Base-by-base conservation (phyloP, 2,113 vertebrate genomes). In the Tenebrosternarchus preto region DNA sequence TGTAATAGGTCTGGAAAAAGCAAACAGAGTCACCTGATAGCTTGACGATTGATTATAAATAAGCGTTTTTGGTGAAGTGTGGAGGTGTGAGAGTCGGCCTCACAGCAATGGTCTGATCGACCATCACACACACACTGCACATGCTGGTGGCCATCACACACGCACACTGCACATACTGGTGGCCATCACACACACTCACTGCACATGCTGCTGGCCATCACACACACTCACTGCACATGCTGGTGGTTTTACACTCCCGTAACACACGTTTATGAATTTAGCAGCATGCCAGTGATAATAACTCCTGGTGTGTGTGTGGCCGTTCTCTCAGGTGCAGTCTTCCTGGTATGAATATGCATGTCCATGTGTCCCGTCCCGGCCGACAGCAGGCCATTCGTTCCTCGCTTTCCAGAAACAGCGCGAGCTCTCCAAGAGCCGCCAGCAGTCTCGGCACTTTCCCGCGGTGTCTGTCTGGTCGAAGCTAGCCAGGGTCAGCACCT, bases 401-500 rank as follows among this genome's bases (percentile, higher is more conserved):
- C 60, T 67, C 50, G 4, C 70, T 80, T 73, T 80, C 70, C 78
- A 80, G 73, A 80, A 73, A 80, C 57, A 71, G 78, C 78, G 60
- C 60, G 60, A 53, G 70, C 43, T 80, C 31, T 57, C 70, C 31
- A 31, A 80, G 60, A 73, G 59, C 59, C 78, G 36, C 78, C n/a
- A 72, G 39, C 19, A 12, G 36, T 80, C 36, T n/a, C n/a, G n/a
- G n/a, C 43, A 22, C 27, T 73, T 80, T 80, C 73, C 59, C 50
- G n/a, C 36, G 59, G 59, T 80, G 70, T 80, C 29, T 73, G 78
- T 73, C 46, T 73, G 78, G 70, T 60, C 74, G 78, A 80, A 60
- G 73, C 69, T 80, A 70, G 27, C 29, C 70, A 80, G 70, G 31
- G 70, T 66, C 53, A 39, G 60, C 64, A 56, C 43, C 70, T 80